Base-by-base conservation (phyloP, 1,140 invertebrate genomes). In the Hylaeus anthracinus region DNA sequence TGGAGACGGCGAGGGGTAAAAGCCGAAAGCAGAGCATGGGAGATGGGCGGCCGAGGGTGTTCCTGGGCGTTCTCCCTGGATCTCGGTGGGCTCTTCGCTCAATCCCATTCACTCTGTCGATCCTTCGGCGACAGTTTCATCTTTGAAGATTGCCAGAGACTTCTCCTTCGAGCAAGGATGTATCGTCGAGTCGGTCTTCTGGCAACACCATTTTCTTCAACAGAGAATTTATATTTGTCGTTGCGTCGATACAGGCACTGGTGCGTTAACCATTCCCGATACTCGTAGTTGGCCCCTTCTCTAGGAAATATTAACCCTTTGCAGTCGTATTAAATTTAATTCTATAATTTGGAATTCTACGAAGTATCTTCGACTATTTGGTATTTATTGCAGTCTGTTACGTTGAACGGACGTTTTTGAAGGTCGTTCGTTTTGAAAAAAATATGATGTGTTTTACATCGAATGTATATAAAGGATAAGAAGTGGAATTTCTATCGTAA, bases 31-130 rank as follows among this genome's bases (percentile, higher is more conserved):
- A 43, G 75, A 26, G 56, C 65, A 53, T n/a, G 45, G 43, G 15
- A 58, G 64, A 60, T 43, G 76, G 70, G 51, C 14, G 60, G 70
- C 39, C 14, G 37, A 15, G 77, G 70, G 39, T 73, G 61, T 65
- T 58, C 12, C 51, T 56, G 61, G 41, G 26, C 70, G 70, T 73
- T 71, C 39, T 63, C 51, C 6, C 2, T 14, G 60, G 60, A 72
- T 66, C 26, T 51, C 41, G 9, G n/a, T 37, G 4, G 15, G 15
- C 12, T 15, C 10, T 43, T 66, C 48, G 3, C 43, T 69, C 65
- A 55, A 12, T 45, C 56, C 3, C 48, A 3, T 15, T 64, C 12
- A 1, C 48, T 58, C 9, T 37, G 14, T n/a, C 15, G 15, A n/a
- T 65, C 51, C 48, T 15, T 12, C 37, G 0, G 12, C 5, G 74